Percentiles rank a stretch among this genome's conserved stretches.
These are phyloP conservation scores for Arnoldichthys spilopterus DNA, from an alignment of 2,797 vertebrate species.

Conservation along the genomic window DNA sequence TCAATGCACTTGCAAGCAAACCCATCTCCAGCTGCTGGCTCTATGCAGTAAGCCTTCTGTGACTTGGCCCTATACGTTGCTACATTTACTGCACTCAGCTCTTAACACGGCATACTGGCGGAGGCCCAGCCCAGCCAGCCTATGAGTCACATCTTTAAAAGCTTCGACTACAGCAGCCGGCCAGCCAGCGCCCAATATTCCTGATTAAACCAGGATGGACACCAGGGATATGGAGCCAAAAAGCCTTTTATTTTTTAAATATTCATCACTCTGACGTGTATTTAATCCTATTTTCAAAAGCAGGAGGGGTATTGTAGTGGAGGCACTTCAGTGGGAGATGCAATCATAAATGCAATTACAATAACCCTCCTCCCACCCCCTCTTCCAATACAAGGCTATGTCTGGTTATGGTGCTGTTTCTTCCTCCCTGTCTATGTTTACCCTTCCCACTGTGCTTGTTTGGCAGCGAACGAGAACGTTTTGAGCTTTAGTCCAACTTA, in stretches of 20 bases:
- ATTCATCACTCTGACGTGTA: slow-evolving; percentile 63
- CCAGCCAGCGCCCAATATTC: slow-evolving; percentile 69
- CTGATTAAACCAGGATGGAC: slow-evolving; percentile 76
- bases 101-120: slow-evolving; percentile 64
- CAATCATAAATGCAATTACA: slow-evolving; percentile 21
- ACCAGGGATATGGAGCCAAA: slow-evolving; percentile 67
- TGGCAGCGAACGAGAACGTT: slow-evolving; percentile 6
- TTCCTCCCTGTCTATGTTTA: neutral
- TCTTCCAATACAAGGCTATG: neutral
- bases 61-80: slow-evolving; percentile 6
- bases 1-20: neutral
- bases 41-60: slow-evolving; percentile 26
- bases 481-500: slow-evolving; percentile 25
- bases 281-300: slow-evolving; percentile 61
- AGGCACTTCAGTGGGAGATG: slow-evolving; percentile 3
- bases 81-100: slow-evolving; percentile 57
- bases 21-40: neutral
- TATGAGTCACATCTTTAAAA: slow-evolving; percentile 76
- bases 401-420: neutral
- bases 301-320: slow-evolving; percentile 42
- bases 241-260: slow-evolving; percentile 74
- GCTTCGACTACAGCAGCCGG: slow-evolving; percentile 67
- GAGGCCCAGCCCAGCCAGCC: slow-evolving; percentile 61
- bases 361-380: neutral
- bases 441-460: slow-evolving; percentile 2